Conservation (phyloP, 1,140 invertebrate species). For the Wiebesia pumilae region DNA sequence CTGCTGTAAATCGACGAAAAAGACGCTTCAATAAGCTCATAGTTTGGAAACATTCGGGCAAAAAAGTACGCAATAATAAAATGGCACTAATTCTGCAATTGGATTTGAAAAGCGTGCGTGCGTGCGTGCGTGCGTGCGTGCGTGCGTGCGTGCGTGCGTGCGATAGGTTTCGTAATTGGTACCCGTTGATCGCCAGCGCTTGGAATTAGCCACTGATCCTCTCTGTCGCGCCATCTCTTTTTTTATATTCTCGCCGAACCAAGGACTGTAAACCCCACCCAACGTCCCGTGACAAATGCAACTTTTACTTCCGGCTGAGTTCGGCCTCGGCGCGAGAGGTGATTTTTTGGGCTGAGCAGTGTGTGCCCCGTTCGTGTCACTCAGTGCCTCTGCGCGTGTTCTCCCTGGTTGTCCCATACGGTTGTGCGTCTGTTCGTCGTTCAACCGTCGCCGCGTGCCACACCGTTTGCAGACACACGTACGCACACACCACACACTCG, state of each 20-base stretch:
- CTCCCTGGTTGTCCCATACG: constrained; percentile 12
- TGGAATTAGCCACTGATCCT: neutral
- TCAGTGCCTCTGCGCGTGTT: constrained; percentile 58
- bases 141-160: neutral
- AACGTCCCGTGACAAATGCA: constrained; percentile 72
- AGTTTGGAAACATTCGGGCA: no score
- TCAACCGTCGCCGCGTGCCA: constrained; percentile 2
- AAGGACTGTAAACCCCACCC: constrained; percentile 68
- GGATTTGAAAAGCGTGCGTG: neutral
- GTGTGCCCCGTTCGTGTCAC: constrained; percentile 64
- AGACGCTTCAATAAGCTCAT: no score
- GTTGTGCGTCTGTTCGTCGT: constrained; percentile 8
- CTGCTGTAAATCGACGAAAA: no score
- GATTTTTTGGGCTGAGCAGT: constrained; percentile 63
- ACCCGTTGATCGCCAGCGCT: neutral
- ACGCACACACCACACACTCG: neutral
- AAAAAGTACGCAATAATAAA: neutral
- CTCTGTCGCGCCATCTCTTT: neutral
- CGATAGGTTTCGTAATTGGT: neutral
- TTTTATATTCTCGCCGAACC: neutral
- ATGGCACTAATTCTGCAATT: no score
- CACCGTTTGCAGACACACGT: neutral
- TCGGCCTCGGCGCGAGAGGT: constrained; percentile 50
- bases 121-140: neutral
- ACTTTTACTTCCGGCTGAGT: constrained; percentile 74